Percentiles rank a stretch among this genome's conserved stretches.
These are phyloP conservation scores for Trichopria drosophilae DNA, from an alignment of 2,888 invertebrate species.

Conservation along the genomic window DNA sequence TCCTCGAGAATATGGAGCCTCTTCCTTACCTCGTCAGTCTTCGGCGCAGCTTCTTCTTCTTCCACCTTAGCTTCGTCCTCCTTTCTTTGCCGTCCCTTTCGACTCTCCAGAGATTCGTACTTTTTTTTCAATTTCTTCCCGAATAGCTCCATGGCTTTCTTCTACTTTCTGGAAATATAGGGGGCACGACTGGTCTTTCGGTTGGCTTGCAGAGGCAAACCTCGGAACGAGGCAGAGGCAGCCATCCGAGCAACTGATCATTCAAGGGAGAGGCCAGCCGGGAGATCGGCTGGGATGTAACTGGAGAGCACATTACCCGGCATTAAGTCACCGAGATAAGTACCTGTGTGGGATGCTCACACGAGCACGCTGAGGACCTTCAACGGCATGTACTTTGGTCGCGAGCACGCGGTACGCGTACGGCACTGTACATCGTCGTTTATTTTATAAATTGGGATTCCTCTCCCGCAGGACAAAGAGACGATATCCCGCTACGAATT, in stretches of 20 bases:
- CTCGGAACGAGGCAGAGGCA: neutral
- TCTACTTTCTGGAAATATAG: slow-evolving; percentile 9
- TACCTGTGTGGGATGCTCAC: slow-evolving; percentile 52
- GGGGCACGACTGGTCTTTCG: slow-evolving; percentile 27
- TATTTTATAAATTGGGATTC: slow-evolving; percentile 48
- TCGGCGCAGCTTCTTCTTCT: slow-evolving; percentile 1
- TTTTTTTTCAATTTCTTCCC: slow-evolving; percentile 24
- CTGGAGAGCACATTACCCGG: slow-evolving; percentile 54
- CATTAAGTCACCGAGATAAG: slow-evolving; percentile 56
- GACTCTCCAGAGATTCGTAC: slow-evolving; percentile 17
- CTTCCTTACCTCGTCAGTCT: slow-evolving; percentile 1
- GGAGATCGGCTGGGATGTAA: slow-evolving; percentile 48
- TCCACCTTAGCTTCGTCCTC: neutral
- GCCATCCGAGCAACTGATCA: slow-evolving; percentile 26
- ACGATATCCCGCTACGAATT: slow-evolving; percentile 25
- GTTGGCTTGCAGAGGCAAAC: slow-evolving; percentile 26
- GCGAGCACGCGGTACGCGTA: slow-evolving; percentile 18
- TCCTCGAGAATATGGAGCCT: slow-evolving; percentile 24
- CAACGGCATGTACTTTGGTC: slow-evolving; percentile 39
- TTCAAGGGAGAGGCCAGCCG: slow-evolving; percentile 23
- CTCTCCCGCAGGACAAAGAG: slow-evolving; percentile 30
- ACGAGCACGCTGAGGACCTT: slow-evolving; percentile 37
- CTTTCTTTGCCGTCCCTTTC: slow-evolving; percentile 4
- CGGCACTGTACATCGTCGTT: slow-evolving; percentile 39
- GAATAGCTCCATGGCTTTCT: no score